Evolutionary conservation across 2,113 vertebrate genomes (phyloP).

Genomic region (Lampris megalopsis): DNA sequence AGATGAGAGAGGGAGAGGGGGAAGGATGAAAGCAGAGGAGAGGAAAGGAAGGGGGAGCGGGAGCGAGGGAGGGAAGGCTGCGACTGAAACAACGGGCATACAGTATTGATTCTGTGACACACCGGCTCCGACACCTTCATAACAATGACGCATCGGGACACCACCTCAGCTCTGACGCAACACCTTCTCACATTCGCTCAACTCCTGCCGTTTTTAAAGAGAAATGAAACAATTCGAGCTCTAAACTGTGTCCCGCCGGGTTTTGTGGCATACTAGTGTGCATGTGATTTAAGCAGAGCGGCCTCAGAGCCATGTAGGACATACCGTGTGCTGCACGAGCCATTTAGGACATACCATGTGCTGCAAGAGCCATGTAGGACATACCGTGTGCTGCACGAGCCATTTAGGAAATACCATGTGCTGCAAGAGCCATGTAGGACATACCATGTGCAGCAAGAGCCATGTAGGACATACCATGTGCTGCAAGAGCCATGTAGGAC

Average conservation of each 20-base stretch:
- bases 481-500: too few relatives aligned
- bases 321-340: background rate
- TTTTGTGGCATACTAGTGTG: background rate
- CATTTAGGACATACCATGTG: too few relatives aligned
- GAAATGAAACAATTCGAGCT: background rate
- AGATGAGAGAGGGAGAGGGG: slow-evolving; percentile 14
- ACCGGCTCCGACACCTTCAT: background rate
- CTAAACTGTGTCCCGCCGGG: background rate
- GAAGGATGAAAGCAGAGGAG: background rate
- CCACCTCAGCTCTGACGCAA: background rate
- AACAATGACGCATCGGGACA: background rate
- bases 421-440: too few relatives aligned
- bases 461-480: background rate
- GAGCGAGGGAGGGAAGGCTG: slow-evolving; percentile 21
- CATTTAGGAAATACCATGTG: too few relatives aligned
- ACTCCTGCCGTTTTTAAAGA: background rate
- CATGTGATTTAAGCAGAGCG: background rate
- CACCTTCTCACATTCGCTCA: slow-evolving; percentile 11
- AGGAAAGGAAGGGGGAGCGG: slow-evolving; percentile 10
- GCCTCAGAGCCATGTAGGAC: background rate
- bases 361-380: too few relatives aligned
- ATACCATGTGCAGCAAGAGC: slow-evolving; percentile 12
- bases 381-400: too few relatives aligned
- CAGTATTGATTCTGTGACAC: slow-evolving; percentile 26
- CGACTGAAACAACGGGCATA: slow-evolving; percentile 25